Conservation (phyloP, 1,140 invertebrate genomes). For the Drosophila nannoptera region DNA sequence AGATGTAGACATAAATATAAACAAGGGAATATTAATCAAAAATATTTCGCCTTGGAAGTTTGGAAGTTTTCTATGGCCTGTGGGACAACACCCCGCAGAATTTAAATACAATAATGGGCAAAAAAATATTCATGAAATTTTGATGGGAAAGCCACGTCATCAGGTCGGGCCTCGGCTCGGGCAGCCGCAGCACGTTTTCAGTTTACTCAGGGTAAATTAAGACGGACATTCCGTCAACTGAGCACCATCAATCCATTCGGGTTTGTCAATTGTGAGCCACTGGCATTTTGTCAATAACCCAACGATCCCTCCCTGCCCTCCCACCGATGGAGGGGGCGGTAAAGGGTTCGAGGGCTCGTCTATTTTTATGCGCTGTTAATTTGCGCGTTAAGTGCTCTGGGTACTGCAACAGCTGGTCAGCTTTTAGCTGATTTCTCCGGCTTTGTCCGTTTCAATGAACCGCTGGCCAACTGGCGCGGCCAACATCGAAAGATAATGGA, state of each 20-base stretch:
- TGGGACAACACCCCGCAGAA: too few species aligned
- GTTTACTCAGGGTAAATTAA: slow-evolving; percentile 64
- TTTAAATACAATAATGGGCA: too few species aligned
- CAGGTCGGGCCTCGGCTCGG: slow-evolving; percentile 12
- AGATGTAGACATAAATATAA: background rate
- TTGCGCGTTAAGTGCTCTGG: slow-evolving; percentile 61
- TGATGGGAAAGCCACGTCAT: slow-evolving; percentile 39
- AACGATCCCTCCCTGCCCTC: background rate
- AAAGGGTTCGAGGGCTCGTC: slow-evolving; percentile 9
- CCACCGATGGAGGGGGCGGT: background rate
- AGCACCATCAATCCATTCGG: slow-evolving; percentile 58
- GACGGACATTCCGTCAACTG: slow-evolving; percentile 20
- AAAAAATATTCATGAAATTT: slow-evolving; percentile 48
- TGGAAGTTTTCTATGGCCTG: too few species aligned
- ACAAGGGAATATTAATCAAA: background rate
- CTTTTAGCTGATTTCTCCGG: slow-evolving; percentile 8
- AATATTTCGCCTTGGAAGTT: too few species aligned
- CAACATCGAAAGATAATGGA: slow-evolving; percentile 40
- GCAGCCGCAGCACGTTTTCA: slow-evolving; percentile 18
- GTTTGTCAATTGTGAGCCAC: slow-evolving; percentile 58
- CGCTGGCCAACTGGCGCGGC: slow-evolving; percentile 7
- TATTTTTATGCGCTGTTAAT: slow-evolving; percentile 72
- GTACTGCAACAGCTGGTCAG: slow-evolving; percentile 61
- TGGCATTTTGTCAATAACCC: slow-evolving; percentile 55
- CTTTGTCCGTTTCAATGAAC: slow-evolving; percentile 13